Evolutionary conservation across 2,888 invertebrate species (phyloP).

Genomic region (Oscheius onirici): DNA sequence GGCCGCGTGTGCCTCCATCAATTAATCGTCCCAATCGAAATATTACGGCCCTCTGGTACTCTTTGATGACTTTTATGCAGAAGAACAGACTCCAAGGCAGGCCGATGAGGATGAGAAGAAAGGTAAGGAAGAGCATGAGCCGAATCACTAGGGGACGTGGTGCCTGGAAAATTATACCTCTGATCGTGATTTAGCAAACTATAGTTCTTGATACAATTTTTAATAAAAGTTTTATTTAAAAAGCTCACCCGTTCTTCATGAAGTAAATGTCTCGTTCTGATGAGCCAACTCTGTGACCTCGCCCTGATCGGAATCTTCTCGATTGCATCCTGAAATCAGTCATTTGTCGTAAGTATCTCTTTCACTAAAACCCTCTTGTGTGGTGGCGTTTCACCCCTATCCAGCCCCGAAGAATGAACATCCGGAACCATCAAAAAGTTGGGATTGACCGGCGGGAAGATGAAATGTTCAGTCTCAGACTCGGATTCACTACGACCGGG

Average conservation of each 20-base stretch:
- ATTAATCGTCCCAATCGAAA: conserved; percentile 84
- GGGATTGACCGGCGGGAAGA: conserved; percentile 42
- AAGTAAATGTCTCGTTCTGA: conserved; percentile 68
- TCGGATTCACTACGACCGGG: conserved; percentile 4
- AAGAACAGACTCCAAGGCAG: conserved; percentile 70
- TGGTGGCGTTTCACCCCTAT: conserved; percentile 55
- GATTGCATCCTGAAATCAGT: conserved; percentile 66
- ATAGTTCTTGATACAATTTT: too few relatives aligned
- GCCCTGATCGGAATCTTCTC: conserved; percentile 71
- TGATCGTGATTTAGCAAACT: too few relatives aligned
- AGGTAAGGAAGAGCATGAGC: conserved; percentile 62
- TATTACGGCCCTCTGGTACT: conserved; percentile 83
- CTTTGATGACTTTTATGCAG: conserved; percentile 69
- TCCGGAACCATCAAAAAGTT: conserved; percentile 55
- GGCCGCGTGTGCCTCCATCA: conserved; percentile 82
- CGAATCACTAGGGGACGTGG: conserved; percentile 63
- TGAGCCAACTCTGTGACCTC: conserved; percentile 70
- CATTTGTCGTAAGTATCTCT: too few relatives aligned
- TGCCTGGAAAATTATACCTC: conserved; percentile 49
- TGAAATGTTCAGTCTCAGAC: conserved; percentile 1
- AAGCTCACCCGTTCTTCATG: conserved; percentile 64
- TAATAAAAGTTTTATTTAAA: not conserved
- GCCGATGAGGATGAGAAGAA: conserved; percentile 62
- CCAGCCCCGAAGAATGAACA: conserved; percentile 46
- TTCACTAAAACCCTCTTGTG: conserved; percentile 50